Conservation (phyloP, 2,888 invertebrate genomes). For the Rhimphoctona megacephalus region DNA sequence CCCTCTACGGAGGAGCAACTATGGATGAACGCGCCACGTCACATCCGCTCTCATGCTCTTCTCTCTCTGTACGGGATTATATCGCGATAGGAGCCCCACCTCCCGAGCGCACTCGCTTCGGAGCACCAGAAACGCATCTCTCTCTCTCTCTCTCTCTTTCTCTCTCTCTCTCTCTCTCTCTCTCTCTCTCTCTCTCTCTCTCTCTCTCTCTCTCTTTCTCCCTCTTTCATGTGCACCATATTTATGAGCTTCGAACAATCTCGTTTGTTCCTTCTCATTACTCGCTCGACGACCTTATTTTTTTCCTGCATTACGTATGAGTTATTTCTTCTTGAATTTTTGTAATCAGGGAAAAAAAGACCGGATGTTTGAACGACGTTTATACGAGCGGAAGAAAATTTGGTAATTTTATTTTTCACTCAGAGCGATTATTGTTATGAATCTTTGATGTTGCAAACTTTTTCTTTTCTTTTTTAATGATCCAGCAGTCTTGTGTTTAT, state of each 20-base stretch:
- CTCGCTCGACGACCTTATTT: neutral
- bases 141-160: neutral
- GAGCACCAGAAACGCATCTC: slow-evolving; percentile 25
- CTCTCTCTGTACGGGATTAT: slow-evolving; percentile 56
- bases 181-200: neutral
- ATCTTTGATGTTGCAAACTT: neutral
- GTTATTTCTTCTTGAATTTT: neutral
- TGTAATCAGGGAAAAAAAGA: neutral
- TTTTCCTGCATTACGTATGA: neutral
- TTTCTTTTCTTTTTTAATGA: neutral
- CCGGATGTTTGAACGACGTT: neutral
- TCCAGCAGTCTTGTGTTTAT: neutral
- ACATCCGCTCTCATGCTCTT: slow-evolving; percentile 73
- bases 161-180: neutral
- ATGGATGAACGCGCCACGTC: slow-evolving; percentile 68
- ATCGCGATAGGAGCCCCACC: slow-evolving; percentile 20
- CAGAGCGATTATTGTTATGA: neutral
- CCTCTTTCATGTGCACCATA: neutral
- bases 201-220: neutral
- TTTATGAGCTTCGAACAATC: neutral
- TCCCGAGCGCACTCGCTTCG: slow-evolving; percentile 7
- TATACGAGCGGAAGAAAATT: neutral
- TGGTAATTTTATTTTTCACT: neutral
- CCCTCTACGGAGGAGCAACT: neutral
- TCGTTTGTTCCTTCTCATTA: neutral